These are phyloP conservation scores for Machimus rusticus DNA, from an alignment of 2,888 invertebrate species.

Conservation along the genomic window DNA sequence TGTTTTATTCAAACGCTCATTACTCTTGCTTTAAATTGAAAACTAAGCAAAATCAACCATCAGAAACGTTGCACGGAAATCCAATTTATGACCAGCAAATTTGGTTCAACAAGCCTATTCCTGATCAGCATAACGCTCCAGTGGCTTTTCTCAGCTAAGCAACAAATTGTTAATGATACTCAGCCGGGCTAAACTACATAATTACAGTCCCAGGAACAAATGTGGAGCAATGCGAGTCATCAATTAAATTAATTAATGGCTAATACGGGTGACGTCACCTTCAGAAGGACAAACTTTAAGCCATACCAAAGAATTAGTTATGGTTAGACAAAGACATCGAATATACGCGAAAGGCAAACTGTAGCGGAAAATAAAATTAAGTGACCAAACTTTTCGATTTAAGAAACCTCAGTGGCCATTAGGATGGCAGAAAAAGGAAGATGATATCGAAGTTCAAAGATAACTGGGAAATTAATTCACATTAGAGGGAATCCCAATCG, in stretches of 20 bases:
- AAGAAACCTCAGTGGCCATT: slow-evolving; percentile 27
- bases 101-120: not conserved
- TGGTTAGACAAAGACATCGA: not conserved
- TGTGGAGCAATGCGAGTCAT: slow-evolving; percentile 4
- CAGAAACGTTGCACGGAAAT: not conserved
- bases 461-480: slow-evolving; percentile 48
- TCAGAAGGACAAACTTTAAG: not conserved
- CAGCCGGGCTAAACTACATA: not conserved
- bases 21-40: not conserved
- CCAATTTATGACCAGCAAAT: not conserved
- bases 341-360: not conserved
- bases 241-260: slow-evolving; percentile 14
- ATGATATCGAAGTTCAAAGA: slow-evolving; percentile 26
- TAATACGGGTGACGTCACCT: not conserved
- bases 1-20: not conserved
- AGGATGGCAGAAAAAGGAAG: slow-evolving; percentile 4
- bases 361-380: slow-evolving; percentile 45
- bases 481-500: slow-evolving; percentile 47
- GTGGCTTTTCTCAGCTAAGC: not conserved
- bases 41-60: not conserved
- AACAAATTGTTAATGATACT: not conserved
- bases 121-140: not conserved
- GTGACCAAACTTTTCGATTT: slow-evolving; percentile 45
- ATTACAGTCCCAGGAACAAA: not conserved
- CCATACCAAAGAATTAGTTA: not conserved